Evolutionary conservation across 1,140 invertebrate genomes (phyloP).

Genomic region (Saxidomus purpurata): DNA sequence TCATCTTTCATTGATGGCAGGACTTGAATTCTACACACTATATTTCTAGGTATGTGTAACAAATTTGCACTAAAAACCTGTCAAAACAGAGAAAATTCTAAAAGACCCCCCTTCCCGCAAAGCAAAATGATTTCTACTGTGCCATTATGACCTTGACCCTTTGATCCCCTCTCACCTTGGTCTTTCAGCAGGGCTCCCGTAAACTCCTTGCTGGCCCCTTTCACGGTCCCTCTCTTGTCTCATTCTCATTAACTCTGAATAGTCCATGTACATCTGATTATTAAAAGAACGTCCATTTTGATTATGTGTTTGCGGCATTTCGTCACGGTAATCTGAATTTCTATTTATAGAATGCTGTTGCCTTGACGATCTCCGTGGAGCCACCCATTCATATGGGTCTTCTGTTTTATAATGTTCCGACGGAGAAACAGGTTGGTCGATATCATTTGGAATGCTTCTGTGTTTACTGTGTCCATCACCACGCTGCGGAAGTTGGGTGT

Average conservation of each 20-base stretch:
- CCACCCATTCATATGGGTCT: conserved; percentile 81
- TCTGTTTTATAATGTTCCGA: conserved; percentile 66
- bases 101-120: too few species aligned
- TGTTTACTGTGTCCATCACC: conserved; percentile 38
- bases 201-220: conserved; percentile 22
- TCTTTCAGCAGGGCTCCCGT: conserved; percentile 32
- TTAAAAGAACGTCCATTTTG: conserved; percentile 74
- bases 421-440: conserved; percentile 8
- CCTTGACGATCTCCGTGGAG: conserved; percentile 61
- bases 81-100: too few species aligned
- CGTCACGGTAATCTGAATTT: conserved; percentile 45
- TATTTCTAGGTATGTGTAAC: too few species aligned
- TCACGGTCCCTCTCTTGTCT: conserved; percentile 59
- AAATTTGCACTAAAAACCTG: too few species aligned
- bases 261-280: conserved; percentile 85
- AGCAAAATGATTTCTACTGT: neutral
- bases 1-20: too few species aligned
- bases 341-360: conserved; percentile 46
- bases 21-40: too few species aligned
- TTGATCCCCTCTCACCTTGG: conserved; percentile 42
- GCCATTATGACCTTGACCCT: conserved; percentile 31
- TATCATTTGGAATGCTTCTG: conserved; percentile 57
- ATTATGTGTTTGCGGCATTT: conserved; percentile 43
- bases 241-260: conserved; percentile 75
- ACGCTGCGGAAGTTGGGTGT: conserved; percentile 25